Percentiles rank a stretch among this genome's conserved stretches.
phyloP scores from a whole-genome alignment of 2,888 invertebrate genomes.

The Campoplex nolae region DNA sequence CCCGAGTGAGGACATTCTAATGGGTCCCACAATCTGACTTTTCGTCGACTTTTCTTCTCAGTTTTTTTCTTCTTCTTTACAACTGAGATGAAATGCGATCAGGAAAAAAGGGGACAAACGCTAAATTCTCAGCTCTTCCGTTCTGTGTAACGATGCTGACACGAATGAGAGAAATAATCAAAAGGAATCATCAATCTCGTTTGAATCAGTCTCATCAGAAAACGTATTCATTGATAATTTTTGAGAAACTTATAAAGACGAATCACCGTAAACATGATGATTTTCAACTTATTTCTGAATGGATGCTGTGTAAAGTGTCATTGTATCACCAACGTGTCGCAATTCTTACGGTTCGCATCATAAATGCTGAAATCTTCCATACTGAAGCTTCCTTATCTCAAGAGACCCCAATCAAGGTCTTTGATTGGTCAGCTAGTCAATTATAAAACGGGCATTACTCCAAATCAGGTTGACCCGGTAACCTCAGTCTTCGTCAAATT shows the following conservation, averaged over 20 bases:
- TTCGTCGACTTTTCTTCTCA: conserved; percentile 12
- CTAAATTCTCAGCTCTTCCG: background rate
- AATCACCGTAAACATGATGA: background rate
- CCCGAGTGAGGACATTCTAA: conserved; percentile 63
- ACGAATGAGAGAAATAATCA: background rate
- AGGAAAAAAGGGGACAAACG: conserved; percentile 36
- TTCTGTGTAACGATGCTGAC: conserved; percentile 11
- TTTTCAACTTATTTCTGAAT: conserved; percentile 15
- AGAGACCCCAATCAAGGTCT: too few relatives aligned
- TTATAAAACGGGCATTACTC: too few relatives aligned
- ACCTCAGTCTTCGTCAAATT: too few relatives aligned
- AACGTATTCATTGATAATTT: background rate
- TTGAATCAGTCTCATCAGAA: conserved; percentile 1
- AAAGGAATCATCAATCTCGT: background rate
- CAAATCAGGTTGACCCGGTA: too few relatives aligned
- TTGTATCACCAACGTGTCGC: too few relatives aligned
- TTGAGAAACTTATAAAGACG: background rate
- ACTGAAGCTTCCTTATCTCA: too few relatives aligned
- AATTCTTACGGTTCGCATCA: too few relatives aligned
- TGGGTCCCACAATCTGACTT: conserved; percentile 54
- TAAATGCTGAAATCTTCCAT: too few relatives aligned
- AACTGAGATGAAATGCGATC: conserved; percentile 43
- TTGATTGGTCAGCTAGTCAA: too few relatives aligned
- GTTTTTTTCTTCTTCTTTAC: background rate
- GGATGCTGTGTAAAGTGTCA: too few relatives aligned